A percentile compares a stretch with the other conserved stretches of the same genome.
These are phyloP conservation scores for Melinopterus prodromus DNA, from an alignment of 2,888 invertebrate species.

Conservation along the genomic window DNA sequence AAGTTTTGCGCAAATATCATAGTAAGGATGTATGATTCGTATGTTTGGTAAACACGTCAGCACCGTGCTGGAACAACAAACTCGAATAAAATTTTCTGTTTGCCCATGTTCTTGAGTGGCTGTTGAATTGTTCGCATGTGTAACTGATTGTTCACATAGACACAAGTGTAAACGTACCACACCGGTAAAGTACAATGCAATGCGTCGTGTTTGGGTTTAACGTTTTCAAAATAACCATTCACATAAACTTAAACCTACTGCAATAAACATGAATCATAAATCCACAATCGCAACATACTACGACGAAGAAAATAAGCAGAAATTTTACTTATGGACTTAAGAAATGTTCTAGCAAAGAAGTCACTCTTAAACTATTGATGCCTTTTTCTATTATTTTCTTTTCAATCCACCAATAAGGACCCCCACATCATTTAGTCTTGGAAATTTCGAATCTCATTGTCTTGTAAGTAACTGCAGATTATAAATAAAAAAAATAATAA, in stretches of 20 bases:
- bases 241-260: neutral
- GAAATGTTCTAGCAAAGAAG: no score
- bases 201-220: neutral
- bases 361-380: no score
- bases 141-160: constrained; percentile 4
- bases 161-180: neutral
- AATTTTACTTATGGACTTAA: no score
- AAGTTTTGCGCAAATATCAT: neutral
- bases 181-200: neutral
- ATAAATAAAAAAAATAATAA: no score
- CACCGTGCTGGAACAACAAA: neutral
- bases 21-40: neutral
- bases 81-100: neutral
- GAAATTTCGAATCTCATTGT: no score
- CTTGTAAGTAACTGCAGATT: no score
- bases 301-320: neutral
- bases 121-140: neutral
- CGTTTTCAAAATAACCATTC: constrained; percentile 4
- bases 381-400: no score
- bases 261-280: neutral
- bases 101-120: neutral
- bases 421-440: no score
- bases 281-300: neutral
- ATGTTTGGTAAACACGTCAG: neutral
- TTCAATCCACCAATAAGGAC: no score